phyloP scores from a whole-genome alignment of 53 echinoderm and acorn worm species.

The Luidia sarsii region DNA sequence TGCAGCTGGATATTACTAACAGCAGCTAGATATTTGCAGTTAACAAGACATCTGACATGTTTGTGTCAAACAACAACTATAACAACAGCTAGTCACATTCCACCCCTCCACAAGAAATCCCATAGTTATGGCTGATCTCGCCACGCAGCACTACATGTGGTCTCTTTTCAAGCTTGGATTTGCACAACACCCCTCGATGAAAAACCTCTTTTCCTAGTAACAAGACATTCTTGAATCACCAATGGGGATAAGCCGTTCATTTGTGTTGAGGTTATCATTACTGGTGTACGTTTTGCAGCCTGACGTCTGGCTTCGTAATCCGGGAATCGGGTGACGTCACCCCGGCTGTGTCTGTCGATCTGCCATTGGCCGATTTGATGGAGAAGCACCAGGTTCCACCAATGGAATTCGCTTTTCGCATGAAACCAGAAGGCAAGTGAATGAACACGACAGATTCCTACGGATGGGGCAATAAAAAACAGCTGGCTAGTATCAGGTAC shows the following conservation, averaged over 20 bases:
- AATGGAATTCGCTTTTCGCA: constrained; percentile 31
- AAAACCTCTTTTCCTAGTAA: not conserved
- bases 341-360: constrained; percentile 40
- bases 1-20: too few species aligned
- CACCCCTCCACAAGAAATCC: too few species aligned
- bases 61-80: too few species aligned
- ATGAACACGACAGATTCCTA: too few species aligned
- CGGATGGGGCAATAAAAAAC: too few species aligned
- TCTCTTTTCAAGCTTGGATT: not conserved
- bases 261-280: not conserved
- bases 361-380: constrained; percentile 56
- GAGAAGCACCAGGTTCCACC: constrained; percentile 40
- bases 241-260: not conserved
- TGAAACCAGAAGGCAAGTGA: constrained; percentile 29
- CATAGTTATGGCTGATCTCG: too few species aligned
- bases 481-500: too few species aligned
- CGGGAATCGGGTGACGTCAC: constrained; percentile 10
- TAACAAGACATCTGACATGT: too few species aligned
- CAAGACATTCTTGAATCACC: not conserved
- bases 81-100: too few species aligned
- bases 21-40: too few species aligned
- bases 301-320: constrained; percentile 33
- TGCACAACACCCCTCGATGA: not conserved
- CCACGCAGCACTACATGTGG: too few species aligned
- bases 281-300: constrained; percentile 13